These are phyloP conservation scores for Temnothorax nylanderi DNA, from an alignment of 1,140 invertebrate species.

Conservation along the genomic window DNA sequence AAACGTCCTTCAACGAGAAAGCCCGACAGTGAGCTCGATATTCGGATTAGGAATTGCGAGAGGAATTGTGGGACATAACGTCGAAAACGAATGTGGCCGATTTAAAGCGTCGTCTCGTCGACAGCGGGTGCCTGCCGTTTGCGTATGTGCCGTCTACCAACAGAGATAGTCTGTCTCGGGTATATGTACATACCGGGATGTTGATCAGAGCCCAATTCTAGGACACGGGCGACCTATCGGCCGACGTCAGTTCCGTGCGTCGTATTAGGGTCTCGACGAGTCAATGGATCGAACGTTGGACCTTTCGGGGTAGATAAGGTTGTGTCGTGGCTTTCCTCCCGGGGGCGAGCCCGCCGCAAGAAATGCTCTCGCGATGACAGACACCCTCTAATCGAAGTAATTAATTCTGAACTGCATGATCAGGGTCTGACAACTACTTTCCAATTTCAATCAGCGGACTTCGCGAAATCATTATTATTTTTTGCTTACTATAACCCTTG, in stretches of 20 bases:
- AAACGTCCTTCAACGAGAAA: background rate
- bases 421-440: constrained; percentile 12
- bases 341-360: constrained; percentile 16
- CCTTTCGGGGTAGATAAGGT: constrained; percentile 58
- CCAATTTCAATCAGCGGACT: constrained; percentile 40
- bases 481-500: background rate
- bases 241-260: constrained; percentile 55
- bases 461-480: constrained; percentile 20
- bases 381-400: constrained; percentile 54
- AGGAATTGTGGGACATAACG: constrained; percentile 13
- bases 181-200: constrained; percentile 44
- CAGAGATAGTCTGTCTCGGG: constrained; percentile 50
- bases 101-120: constrained; percentile 46
- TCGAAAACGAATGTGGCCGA: constrained; percentile 30
- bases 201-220: constrained; percentile 53
- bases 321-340: constrained; percentile 41
- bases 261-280: constrained; percentile 61
- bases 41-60: constrained; percentile 19
- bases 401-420: constrained; percentile 54
- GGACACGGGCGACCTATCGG: constrained; percentile 50
- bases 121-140: constrained; percentile 21
- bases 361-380: constrained; percentile 49
- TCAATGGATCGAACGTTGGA: constrained; percentile 59
- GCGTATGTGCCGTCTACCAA: constrained; percentile 44
- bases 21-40: background rate